Conservation (phyloP, 2,113 vertebrate genomes). For the Pelodiscus sinensis region DNA sequence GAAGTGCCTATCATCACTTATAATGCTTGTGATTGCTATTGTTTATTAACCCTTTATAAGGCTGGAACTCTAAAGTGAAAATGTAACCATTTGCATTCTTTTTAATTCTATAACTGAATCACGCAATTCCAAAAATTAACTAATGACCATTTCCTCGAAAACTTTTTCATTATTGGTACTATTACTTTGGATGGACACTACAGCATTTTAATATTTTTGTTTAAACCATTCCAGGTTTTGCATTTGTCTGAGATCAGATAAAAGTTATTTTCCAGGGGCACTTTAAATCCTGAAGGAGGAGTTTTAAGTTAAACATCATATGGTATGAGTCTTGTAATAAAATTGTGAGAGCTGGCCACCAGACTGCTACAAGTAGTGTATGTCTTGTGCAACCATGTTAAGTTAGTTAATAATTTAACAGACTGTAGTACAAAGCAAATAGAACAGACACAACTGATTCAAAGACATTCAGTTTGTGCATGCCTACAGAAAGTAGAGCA, state of each 20-base stretch:
- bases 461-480: background rate
- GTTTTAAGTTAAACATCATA: background rate
- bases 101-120: background rate
- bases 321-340: background rate
- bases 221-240: background rate
- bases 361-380: background rate
- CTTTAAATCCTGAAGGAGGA: background rate
- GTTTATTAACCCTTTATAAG: slow-evolving; percentile 8
- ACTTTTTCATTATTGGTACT: background rate
- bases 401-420: background rate
- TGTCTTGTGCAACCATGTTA: background rate
- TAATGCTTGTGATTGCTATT: background rate
- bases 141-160: background rate
- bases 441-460: background rate
- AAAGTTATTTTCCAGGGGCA: background rate
- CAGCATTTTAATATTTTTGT: background rate
- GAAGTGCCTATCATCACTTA: background rate
- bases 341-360: background rate
- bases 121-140: background rate
- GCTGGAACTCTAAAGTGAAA: background rate
- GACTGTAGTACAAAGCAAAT: background rate
- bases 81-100: background rate
- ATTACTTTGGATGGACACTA: background rate
- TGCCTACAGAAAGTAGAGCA: background rate
- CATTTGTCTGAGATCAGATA: background rate